Conservation (phyloP, 2,888 invertebrate species). For the Furcula furcula region DNA sequence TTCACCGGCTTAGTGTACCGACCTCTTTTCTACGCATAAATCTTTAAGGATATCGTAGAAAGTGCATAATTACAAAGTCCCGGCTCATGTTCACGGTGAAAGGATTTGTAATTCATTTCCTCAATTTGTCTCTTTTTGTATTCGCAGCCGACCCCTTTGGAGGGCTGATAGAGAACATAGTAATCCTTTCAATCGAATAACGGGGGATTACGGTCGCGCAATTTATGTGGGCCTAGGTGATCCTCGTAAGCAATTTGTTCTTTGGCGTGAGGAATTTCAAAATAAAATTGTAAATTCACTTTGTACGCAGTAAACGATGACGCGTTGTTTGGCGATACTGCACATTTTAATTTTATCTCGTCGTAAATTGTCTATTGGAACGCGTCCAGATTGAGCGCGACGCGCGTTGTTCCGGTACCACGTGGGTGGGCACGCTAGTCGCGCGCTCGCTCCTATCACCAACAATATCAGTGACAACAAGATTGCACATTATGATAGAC, state of each 20-base stretch:
- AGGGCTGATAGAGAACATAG: conserved; percentile 61
- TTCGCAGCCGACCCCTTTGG: conserved; percentile 35
- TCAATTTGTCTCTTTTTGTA: conserved; percentile 57
- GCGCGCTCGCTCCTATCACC: conserved; percentile 32
- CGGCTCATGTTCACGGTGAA: conserved; percentile 5
- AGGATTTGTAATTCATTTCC: conserved; percentile 35
- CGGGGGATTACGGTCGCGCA: conserved; percentile 50
- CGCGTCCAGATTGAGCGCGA: conserved; percentile 52
- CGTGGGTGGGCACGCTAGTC: conserved; percentile 49
- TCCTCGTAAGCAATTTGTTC: conserved; percentile 18
- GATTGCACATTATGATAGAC: conserved; percentile 38
- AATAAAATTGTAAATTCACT: conserved; percentile 38
- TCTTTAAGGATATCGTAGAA: neutral
- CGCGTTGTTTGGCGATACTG: conserved; percentile 37
- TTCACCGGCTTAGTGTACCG: too few species aligned
- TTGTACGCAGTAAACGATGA: conserved; percentile 42
- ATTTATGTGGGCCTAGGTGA: conserved; percentile 48
- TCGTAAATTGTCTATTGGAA: conserved; percentile 67
- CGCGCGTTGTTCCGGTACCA: conserved; percentile 44
- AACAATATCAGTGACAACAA: conserved; percentile 46
- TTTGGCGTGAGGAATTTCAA: conserved; percentile 9
- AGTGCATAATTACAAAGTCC: conserved; percentile 1
- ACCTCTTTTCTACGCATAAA: too few species aligned
- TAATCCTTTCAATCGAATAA: conserved; percentile 70
- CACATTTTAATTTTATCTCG: conserved; percentile 68